phyloP scores from a whole-genome alignment of 1,140 invertebrate species.

The Antheraea mylitta region DNA sequence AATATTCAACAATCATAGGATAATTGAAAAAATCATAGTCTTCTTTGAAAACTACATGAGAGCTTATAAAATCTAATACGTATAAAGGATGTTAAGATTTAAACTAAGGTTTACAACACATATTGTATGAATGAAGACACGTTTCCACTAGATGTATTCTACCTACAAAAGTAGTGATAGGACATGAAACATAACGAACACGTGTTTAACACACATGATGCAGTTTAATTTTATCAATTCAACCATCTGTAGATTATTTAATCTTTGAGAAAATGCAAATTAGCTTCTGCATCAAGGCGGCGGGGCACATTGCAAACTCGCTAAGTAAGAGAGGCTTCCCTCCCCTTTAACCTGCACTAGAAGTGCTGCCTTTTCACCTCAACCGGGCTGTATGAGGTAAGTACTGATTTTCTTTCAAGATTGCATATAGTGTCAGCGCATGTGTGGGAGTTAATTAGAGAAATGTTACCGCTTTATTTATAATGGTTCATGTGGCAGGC shows the following conservation, averaged over 20 bases:
- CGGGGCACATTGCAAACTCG: constrained; percentile 14
- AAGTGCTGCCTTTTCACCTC: constrained; percentile 9
- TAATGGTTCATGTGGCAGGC: background rate
- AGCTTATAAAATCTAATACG: too few species aligned
- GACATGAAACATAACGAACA: too few species aligned
- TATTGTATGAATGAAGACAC: too few species aligned
- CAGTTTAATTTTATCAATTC: background rate
- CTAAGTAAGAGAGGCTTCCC: constrained; percentile 10
- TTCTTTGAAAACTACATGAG: too few species aligned
- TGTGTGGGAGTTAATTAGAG: constrained; percentile 11
- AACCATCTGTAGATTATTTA: constrained; percentile 3
- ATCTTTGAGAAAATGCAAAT: constrained; percentile 39
- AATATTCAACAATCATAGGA: too few species aligned
- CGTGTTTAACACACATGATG: too few species aligned
- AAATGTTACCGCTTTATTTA: constrained; percentile 4
- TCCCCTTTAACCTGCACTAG: constrained; percentile 2
- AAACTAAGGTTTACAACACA: too few species aligned
- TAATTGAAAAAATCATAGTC: too few species aligned
- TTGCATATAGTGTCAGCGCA: background rate
- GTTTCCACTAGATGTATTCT: too few species aligned
- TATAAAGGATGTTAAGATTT: too few species aligned
- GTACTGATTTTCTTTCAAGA: constrained; percentile 13
- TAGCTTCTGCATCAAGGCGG: constrained; percentile 23
- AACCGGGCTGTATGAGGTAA: constrained; percentile 4
- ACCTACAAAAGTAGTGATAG: too few species aligned